Conservation (phyloP, 2,797 vertebrate genomes). For the Channa striata region DNA sequence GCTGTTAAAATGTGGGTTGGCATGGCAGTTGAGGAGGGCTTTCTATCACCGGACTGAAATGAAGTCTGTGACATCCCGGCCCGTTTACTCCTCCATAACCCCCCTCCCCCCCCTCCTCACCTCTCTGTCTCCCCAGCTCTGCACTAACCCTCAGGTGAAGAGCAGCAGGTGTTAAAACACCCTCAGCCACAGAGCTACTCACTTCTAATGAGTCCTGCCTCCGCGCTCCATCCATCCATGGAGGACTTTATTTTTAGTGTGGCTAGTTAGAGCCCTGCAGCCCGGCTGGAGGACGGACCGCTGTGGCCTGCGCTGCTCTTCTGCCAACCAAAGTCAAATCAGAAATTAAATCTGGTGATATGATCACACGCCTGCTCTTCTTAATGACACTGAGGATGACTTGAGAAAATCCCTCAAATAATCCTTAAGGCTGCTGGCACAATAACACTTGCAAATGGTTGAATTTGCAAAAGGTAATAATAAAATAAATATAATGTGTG, state of each 20-base stretch:
- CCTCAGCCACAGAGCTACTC: conserved; percentile 79
- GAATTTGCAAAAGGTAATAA: conserved; percentile 6
- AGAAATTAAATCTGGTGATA: conserved; percentile 66
- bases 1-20: conserved; percentile 76
- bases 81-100: conserved; percentile 44
- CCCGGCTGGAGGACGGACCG: conserved; percentile 59
- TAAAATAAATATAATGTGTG: conserved; percentile 39
- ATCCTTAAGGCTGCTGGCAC: conserved; percentile 14
- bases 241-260: conserved; percentile 85
- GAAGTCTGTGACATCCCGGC: conserved; percentile 78
- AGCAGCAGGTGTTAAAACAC: conserved; percentile 87
- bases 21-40: conserved; percentile 70
- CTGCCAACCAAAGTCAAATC: conserved; percentile 61
- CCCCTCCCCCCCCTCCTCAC: conserved; percentile 18
- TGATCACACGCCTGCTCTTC: conserved; percentile 56
- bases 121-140: conserved; percentile 66
- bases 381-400: conserved; percentile 35
- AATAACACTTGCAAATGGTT: conserved; percentile 26
- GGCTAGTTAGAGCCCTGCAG: conserved; percentile 87
- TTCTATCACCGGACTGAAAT: conserved; percentile 77
- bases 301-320: conserved; percentile 57
- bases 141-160: conserved; percentile 81
- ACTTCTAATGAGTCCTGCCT: conserved; percentile 79
- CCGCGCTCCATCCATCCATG: conserved; percentile 71
- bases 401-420: conserved; percentile 26